These are phyloP conservation scores for Sinocyclocheilus grahami DNA, from an alignment of 2,113 vertebrate genomes.

Conservation along the genomic window DNA sequence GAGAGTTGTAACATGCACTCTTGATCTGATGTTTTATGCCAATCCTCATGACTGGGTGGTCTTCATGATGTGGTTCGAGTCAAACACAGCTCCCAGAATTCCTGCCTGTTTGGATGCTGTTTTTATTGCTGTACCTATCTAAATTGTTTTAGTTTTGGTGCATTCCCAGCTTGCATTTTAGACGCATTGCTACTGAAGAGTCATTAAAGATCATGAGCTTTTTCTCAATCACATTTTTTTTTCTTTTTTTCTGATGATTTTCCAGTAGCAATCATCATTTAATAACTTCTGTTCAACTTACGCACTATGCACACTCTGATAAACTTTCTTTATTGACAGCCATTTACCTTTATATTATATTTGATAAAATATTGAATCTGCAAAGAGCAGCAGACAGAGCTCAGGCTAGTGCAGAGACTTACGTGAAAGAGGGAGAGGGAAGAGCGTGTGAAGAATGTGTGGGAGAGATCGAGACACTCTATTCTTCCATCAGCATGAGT, in stretches of 20 bases:
- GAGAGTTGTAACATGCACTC: not conserved
- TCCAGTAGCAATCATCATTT: not conserved
- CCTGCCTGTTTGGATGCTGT: not conserved
- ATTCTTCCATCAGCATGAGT: constrained; percentile 54
- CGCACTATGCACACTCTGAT: not conserved
- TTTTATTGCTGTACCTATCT: not conserved
- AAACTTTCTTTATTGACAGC: not conserved
- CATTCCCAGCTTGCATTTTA: not conserved
- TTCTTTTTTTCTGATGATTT: not conserved
- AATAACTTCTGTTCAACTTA: too few species aligned
- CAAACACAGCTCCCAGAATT: constrained; percentile 7
- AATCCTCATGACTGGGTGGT: not conserved
- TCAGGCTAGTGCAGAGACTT: not conserved
- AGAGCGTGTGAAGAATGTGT: constrained; percentile 80
- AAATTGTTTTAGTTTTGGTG: not conserved
- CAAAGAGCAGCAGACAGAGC: constrained; percentile 17
- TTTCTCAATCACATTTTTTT: not conserved
- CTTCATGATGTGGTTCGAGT: not conserved
- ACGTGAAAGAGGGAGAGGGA: constrained; percentile 7
- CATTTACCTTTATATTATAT: not conserved
- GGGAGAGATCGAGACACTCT: constrained; percentile 78
- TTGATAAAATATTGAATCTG: not conserved
- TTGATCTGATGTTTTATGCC: not conserved
- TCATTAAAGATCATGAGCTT: not conserved
- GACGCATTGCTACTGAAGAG: not conserved